Conservation (phyloP, 2,113 vertebrate genomes). For the Cervus canadensis region DNA sequence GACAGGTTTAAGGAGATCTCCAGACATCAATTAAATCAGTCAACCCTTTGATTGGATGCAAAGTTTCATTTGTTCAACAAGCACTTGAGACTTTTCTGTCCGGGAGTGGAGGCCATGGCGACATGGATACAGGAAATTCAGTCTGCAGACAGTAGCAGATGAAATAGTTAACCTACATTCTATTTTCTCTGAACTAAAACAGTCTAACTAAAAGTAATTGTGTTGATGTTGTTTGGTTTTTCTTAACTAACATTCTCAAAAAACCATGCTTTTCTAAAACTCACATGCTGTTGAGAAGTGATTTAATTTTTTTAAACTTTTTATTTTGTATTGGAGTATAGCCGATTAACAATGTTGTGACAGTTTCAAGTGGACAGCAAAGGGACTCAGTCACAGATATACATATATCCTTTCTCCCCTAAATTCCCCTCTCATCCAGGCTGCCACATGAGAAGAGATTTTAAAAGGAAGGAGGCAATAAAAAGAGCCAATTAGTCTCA, state of each 20-base stretch:
- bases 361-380: not conserved
- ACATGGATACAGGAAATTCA: not conserved
- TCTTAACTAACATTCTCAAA: not conserved
- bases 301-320: not conserved
- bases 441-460: not conserved
- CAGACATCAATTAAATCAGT: slow-evolving; percentile 37
- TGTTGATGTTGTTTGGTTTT: not conserved
- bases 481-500: not conserved
- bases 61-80: slow-evolving; percentile 13
- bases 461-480: not conserved
- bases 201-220: not conserved
- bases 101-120: not conserved
- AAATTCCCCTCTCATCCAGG: not conserved
- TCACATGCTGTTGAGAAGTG: not conserved
- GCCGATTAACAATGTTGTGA: not conserved
- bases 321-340: not conserved
- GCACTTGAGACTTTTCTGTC: not conserved
- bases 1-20: slow-evolving; percentile 21
- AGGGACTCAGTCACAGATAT: not conserved
- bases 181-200: not conserved
- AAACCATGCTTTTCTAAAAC: not conserved
- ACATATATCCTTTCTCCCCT: not conserved
- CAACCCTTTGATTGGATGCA: not conserved
- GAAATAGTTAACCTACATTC: not conserved
- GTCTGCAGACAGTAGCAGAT: not conserved